Base-by-base conservation (phyloP, 2,888 invertebrate species). In the Ormyrus pomaceus region DNA sequence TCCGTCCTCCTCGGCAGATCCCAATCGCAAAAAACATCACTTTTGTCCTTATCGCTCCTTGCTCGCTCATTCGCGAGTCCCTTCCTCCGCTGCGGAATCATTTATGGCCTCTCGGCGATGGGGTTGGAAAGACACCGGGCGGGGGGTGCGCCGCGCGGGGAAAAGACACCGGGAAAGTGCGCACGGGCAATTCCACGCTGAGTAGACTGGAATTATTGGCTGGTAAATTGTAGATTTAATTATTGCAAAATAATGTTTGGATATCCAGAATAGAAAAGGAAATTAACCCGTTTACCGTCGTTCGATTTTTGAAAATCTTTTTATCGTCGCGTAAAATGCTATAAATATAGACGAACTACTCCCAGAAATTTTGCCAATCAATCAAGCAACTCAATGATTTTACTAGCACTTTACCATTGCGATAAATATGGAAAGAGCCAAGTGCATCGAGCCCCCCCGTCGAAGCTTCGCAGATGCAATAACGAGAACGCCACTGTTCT, bases 21-120 rank as follows among this genome's bases (percentile, higher is more conserved):
- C n/a, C n/a, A 69, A 69, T 69, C 8, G 56, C 46, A 56, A 55
- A 56, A 69, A 69, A 69, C 13, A 56, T 56, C 56, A 69, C 69
- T 69, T 69, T 69, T 69, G 46, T 56, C 46, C 56, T 69, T 46
- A 56, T 62, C 62, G 62, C 62, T 62, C 46, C 11, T 11, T 9
- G n/a, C 45, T 56, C 6, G 45, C 34, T 34, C 34, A 3, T 34
- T 34, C 34, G 34, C 34, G 34, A 34, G 34, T 34, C 56, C 45
- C 9, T 68, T 68, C 45, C 45, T 5, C 46, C 69, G n/a, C 9
- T 19, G 13, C 13, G n/a, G 46, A 56, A 69, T 48, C 56, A 56
- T 56, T 69, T 56, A 69, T 69, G 34, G 13, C 46, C 53, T 10
- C 11, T 46, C 19, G 4, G 19, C 19, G 59, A 19, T 2, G 34